Conservation (phyloP, 2,888 invertebrate species). For the Oegoconia quadripuncta region DNA sequence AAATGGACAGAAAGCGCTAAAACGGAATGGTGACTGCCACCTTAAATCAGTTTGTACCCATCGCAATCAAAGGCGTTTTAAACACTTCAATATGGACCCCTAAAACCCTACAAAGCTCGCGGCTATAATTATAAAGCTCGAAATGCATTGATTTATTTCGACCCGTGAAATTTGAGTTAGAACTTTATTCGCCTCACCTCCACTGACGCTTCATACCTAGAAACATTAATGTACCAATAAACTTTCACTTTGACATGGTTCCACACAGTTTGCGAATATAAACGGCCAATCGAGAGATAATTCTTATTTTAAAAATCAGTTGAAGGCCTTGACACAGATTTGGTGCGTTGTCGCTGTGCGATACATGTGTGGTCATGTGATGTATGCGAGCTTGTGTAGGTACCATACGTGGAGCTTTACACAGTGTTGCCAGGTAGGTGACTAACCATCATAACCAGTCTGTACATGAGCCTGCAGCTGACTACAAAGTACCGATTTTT, state of each 20-base stretch:
- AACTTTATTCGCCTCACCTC: conserved; percentile 22
- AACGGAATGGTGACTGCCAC: too few species aligned
- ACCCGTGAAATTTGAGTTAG: conserved; percentile 9
- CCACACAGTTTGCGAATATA: conserved; percentile 15
- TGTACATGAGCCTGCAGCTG: too few species aligned
- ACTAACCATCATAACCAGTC: too few species aligned
- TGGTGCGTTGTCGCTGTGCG: conserved; percentile 49
- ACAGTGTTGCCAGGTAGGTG: conserved; percentile 11
- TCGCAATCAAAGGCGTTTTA: background rate
- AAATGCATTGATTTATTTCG: conserved; percentile 15
- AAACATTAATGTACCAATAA: conserved; percentile 8
- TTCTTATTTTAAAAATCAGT: conserved; percentile 64
- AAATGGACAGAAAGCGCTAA: too few species aligned
- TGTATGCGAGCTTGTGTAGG: conserved; percentile 20
- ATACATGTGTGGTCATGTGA: conserved; percentile 23
- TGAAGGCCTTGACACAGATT: conserved; percentile 63
- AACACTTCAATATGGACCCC: conserved; percentile 1
- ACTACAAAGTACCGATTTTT: too few species aligned
- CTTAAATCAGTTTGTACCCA: too few species aligned
- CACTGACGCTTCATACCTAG: background rate
- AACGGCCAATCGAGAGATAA: conserved; percentile 33
- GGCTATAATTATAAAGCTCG: conserved; percentile 14
- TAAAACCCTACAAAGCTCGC: conserved; percentile 9
- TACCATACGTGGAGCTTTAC: conserved; percentile 21
- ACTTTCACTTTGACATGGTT: conserved; percentile 24